Evolutionary conservation across 2,113 vertebrate species (phyloP).

Genomic region (Phainopepla nitens): DNA sequence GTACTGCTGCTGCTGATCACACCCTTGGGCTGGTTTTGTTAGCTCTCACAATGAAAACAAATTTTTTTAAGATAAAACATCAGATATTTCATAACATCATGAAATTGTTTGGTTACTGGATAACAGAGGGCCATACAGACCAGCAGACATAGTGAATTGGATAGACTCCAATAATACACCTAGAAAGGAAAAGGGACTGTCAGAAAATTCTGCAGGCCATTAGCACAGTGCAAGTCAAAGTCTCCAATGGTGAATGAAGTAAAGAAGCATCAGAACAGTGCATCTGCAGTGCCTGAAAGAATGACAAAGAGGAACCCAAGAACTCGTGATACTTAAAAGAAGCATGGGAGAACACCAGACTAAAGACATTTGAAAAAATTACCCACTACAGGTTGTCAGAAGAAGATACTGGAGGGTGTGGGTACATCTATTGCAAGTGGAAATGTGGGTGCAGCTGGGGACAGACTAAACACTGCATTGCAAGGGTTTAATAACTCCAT

Average conservation of each 20-base stretch:
- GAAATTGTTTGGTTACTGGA: not conserved
- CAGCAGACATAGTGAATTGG: not conserved
- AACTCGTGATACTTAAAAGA: not conserved
- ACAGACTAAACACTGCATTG: not conserved
- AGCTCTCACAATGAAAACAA: not conserved
- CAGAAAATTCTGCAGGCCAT: not conserved
- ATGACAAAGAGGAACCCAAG: accelerated
- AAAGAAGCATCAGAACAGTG: not conserved
- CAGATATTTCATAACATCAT: not conserved
- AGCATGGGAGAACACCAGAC: not conserved
- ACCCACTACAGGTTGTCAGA: not conserved
- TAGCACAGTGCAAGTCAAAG: not conserved
- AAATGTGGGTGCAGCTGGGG: not conserved
- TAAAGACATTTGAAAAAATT: not conserved
- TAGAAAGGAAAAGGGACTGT: not conserved
- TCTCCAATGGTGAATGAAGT: not conserved
- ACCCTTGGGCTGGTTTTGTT: not conserved
- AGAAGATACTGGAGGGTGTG: not conserved
- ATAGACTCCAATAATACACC: not conserved
- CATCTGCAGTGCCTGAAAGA: not conserved
- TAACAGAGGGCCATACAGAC: not conserved
- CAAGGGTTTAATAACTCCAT: not conserved
- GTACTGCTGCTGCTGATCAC: not conserved
- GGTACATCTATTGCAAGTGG: not conserved
- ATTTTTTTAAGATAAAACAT: not conserved